These are phyloP conservation scores for Sinocyclocheilus grahami DNA, from an alignment of 2,113 vertebrate genomes.

Conservation along the genomic window DNA sequence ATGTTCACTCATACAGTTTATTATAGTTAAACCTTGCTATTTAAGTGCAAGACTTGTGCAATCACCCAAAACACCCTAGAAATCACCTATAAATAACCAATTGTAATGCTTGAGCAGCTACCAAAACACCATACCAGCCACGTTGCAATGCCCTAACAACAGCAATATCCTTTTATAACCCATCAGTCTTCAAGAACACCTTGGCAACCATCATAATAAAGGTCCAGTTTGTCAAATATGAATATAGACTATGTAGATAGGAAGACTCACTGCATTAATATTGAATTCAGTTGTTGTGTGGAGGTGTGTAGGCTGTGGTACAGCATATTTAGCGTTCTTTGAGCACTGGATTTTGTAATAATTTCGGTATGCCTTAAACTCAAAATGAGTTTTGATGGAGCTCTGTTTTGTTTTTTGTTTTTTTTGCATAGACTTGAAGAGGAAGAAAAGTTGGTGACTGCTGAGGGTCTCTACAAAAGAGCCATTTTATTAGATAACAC, in stretches of 20 bases:
- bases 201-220: neutral
- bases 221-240: neutral
- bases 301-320: neutral
- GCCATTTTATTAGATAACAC: slow-evolving; percentile 86
- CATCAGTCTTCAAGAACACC: no score
- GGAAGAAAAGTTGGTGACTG: slow-evolving; percentile 92
- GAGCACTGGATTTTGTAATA: neutral
- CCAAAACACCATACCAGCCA: neutral
- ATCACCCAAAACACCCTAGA: neutral
- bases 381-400: neutral
- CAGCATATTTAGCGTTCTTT: neutral
- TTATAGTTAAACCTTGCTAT: neutral
- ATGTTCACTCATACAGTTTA: neutral
- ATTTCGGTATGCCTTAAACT: neutral
- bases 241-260: neutral
- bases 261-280: neutral
- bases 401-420: no score
- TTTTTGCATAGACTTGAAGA: slow-evolving; percentile 83
- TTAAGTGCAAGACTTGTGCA: neutral
- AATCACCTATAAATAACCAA: neutral
- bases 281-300: neutral
- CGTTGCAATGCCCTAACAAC: neutral
- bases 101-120: neutral
- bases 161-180: neutral
- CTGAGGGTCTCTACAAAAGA: slow-evolving; percentile 89